phyloP scores from a whole-genome alignment of 2,113 vertebrate species.

The Syrmaticus mikado region DNA sequence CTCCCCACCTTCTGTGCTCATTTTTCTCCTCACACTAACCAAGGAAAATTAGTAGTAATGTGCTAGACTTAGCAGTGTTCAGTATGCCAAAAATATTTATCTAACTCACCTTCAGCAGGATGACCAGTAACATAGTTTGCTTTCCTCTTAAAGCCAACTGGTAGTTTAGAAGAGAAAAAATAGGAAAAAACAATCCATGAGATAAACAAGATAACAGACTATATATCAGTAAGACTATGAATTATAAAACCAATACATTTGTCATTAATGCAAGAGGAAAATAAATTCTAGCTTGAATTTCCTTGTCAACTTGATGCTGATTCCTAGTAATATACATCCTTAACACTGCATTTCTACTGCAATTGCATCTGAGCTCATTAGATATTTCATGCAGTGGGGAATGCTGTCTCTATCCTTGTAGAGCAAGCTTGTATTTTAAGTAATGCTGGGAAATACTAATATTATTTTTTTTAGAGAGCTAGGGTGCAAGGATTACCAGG shows the following conservation, averaged over 20 bases:
- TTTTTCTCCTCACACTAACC: too few species aligned
- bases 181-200: neutral
- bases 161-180: slow-evolving; percentile 19
- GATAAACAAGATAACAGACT: neutral
- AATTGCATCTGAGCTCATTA: neutral
- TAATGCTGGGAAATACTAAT: neutral
- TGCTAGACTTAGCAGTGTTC: neutral
- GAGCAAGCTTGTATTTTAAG: neutral
- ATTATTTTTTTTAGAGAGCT: neutral
- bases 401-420: neutral
- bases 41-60: neutral
- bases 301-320: neutral
- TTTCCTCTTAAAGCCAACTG: slow-evolving; percentile 89
- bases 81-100: neutral
- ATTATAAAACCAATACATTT: neutral
- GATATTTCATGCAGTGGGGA: neutral
- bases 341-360: neutral
- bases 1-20: neutral
- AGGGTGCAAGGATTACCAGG: neutral
- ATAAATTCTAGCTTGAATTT: neutral
- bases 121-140: slow-evolving; percentile 69
- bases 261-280: neutral
- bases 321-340: neutral
- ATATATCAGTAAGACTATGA: neutral
- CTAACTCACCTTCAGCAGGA: slow-evolving; percentile 73